These are phyloP conservation scores for Trichogramma dendrolimi DNA, from an alignment of 2,888 invertebrate species.

Conservation along the genomic window DNA sequence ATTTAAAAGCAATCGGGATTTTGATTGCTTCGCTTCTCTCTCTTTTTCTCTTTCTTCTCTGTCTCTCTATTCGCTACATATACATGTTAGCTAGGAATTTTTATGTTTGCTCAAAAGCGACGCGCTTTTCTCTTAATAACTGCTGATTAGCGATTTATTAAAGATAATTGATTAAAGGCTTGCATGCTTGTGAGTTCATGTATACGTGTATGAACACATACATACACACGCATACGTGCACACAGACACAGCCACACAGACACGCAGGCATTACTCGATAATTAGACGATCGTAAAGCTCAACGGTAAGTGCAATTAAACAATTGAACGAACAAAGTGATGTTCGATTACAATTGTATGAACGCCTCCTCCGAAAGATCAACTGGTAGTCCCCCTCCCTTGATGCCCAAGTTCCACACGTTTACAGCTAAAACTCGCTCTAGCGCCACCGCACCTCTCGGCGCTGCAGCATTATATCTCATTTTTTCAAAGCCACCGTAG, in stretches of 20 bases:
- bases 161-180: slow-evolving; percentile 23
- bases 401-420: no score
- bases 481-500: no score
- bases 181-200: neutral
- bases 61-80: neutral
- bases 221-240: no score
- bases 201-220: neutral
- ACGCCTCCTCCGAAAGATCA: slow-evolving; percentile 6
- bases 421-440: no score
- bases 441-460: no score
- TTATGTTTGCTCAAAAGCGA: slow-evolving; percentile 24
- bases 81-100: neutral
- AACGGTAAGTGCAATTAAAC: slow-evolving; percentile 22
- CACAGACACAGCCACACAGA: no score
- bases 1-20: slow-evolving; percentile 29
- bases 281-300: slow-evolving; percentile 22
- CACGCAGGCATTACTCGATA: slow-evolving; percentile 10
- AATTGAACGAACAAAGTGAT: no score
- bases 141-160: slow-evolving; percentile 26
- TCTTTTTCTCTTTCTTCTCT: slow-evolving; percentile 7
- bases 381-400: no score
- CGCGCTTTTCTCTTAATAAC: slow-evolving; percentile 25
- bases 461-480: no score
- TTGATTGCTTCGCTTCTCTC: slow-evolving; percentile 19
- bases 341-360: no score